Conservation (phyloP, 2,797 vertebrate genomes). For the Psittacula echo region DNA sequence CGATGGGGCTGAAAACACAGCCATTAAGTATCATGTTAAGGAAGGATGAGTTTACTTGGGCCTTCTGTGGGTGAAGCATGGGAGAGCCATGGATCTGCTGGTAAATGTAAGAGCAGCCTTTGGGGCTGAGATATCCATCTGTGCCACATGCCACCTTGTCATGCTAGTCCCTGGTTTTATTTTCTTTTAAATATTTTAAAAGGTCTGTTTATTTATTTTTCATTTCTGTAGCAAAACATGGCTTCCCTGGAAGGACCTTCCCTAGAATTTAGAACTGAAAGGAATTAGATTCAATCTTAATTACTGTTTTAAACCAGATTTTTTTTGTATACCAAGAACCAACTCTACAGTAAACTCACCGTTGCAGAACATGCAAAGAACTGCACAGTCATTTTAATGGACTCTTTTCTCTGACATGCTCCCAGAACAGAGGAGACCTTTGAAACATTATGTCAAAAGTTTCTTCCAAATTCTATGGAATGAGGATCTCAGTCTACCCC, state of each 20-base stretch:
- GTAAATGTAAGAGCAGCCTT: background rate
- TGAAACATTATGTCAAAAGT: background rate
- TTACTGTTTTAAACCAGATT: background rate
- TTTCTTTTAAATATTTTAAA: background rate
- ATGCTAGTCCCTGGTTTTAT: rapidly evolving
- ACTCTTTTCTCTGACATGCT: background rate
- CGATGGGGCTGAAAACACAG: background rate
- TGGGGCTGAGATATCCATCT: background rate
- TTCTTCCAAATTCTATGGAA: background rate
- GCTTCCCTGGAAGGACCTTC: background rate
- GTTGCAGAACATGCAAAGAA: rapidly evolving
- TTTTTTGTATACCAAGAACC: background rate
- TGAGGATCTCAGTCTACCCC: background rate
- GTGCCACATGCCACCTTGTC: background rate
- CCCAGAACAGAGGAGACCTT: background rate
- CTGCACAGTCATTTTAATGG: background rate
- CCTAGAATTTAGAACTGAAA: background rate
- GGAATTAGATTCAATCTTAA: background rate
- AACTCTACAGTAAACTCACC: background rate
- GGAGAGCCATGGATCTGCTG: background rate
- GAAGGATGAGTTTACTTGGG: background rate
- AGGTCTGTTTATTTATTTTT: background rate
- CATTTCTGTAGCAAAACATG: background rate
- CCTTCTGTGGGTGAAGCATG: background rate
- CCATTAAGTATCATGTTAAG: background rate